Evolutionary conservation across 2,113 vertebrate genomes (phyloP).

Genomic region (Rhinopomastus cyanomelas): DNA sequence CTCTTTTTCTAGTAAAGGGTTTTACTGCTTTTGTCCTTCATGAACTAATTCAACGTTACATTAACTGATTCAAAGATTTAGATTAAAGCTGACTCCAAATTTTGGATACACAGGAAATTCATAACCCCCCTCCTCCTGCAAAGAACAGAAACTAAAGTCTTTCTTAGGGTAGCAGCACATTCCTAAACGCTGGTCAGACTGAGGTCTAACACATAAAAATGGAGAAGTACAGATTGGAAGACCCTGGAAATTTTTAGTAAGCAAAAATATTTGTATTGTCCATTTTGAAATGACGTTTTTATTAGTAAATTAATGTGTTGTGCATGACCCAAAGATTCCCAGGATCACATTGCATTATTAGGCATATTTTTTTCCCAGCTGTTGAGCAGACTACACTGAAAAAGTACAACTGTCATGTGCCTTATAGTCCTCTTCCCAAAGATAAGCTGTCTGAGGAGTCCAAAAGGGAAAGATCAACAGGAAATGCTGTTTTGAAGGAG

Average conservation of each 20-base stretch:
- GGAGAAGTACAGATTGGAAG: not conserved
- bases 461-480: not conserved
- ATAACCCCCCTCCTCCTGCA: rapidly evolving
- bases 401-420: not conserved
- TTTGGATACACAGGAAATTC: not conserved
- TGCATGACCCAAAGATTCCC: not conserved
- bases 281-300: not conserved
- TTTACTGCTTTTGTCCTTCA: not conserved
- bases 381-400: not conserved
- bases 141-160: not conserved
- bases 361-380: not conserved
- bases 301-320: not conserved
- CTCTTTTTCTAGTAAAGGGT: not conserved
- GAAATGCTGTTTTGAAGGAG: not conserved
- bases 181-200: not conserved
- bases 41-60: not conserved
- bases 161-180: not conserved
- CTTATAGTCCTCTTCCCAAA: not conserved
- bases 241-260: not conserved
- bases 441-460: not conserved
- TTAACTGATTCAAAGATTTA: not conserved
- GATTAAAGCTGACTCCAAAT: not conserved
- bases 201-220: not conserved
- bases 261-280: not conserved
- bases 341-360: not conserved